Base-by-base conservation (phyloP, 1,140 invertebrate species). In the Platyura marginata region DNA sequence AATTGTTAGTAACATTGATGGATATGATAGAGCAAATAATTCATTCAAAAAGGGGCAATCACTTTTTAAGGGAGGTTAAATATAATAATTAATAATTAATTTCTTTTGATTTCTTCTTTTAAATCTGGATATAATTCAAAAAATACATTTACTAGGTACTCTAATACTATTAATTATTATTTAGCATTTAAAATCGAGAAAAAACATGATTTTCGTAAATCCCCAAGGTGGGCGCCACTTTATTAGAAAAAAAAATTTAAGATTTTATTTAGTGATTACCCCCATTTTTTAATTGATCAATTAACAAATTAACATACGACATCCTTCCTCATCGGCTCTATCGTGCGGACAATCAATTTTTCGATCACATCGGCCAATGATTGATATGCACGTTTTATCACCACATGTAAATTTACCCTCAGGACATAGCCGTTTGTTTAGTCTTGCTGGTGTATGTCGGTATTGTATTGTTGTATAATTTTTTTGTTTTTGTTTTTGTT, bases 361-460 rank as follows among this genome's bases (percentile, higher is more conserved):
- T 39, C 59, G 56, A 51, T 56, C 65, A 47, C 74, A 77, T 19
- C 70, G 63, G 45, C 68, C 53, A 3, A 69, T 55, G n/a, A 71
- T 67, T 20, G 77, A 74, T 48, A 88, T 77, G 57, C 83, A 88
- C 56, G 69, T 67, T 32, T 73, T 67, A 55, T 77, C 74, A 29
- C 61, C 64, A 51, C 75, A 79, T 47, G 70, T 69, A 56, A 70
- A 72, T 52, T 71, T 69, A 57, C 64, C 65, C 49, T 62, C 55
- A 46, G 68, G 67, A 58, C 69, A 72, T 5, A 51, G 57, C 9
- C 13, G 15, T 4, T 43, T 36, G 6, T 29, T 29, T 29, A 29
- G 25, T 29, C 13, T 29, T 29, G 6, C 25, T n/a, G n/a, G n/a
- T n/a, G n/a, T n/a, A n/a, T n/a, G n/a, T n/a, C n/a, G n/a, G n/a